A percentile compares a stretch with the other conserved stretches of the same genome.
Conservation (phyloP, 1,140 invertebrate genomes). For the Lepidurus arcticus region DNA sequence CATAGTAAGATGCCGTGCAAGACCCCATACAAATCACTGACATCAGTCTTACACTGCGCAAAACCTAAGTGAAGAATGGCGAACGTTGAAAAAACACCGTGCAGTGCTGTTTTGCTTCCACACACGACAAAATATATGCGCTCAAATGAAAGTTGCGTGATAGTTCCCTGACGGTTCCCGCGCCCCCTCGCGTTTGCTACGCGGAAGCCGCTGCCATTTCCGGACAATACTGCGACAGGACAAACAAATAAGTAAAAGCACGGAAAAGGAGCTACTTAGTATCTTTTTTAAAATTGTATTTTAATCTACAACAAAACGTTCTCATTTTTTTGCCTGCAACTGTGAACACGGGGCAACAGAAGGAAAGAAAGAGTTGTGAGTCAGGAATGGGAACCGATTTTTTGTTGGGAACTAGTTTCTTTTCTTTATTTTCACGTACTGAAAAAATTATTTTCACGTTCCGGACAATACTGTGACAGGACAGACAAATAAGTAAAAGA, state of each 20-base stretch:
- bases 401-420: no score
- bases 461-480: constrained; percentile 2
- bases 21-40: background rate
- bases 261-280: background rate
- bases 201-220: constrained; percentile 16
- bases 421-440: no score
- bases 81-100: background rate
- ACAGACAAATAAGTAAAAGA: background rate
- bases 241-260: background rate
- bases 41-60: background rate
- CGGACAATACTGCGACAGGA: constrained; percentile 2
- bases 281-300: background rate
- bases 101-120: background rate
- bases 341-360: no score
- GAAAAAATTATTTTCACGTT: no score
- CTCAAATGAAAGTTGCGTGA: constrained; percentile 13
- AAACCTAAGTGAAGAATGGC: background rate
- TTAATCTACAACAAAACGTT: background rate
- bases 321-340: background rate
- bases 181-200: background rate
- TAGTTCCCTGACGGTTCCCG: constrained; percentile 8
- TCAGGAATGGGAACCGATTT: no score
- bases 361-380: no score
- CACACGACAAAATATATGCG: constrained; percentile 2
- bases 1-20: background rate